phyloP scores from a whole-genome alignment of 2,888 invertebrate genomes.

The Pandemis cinnamomeana region DNA sequence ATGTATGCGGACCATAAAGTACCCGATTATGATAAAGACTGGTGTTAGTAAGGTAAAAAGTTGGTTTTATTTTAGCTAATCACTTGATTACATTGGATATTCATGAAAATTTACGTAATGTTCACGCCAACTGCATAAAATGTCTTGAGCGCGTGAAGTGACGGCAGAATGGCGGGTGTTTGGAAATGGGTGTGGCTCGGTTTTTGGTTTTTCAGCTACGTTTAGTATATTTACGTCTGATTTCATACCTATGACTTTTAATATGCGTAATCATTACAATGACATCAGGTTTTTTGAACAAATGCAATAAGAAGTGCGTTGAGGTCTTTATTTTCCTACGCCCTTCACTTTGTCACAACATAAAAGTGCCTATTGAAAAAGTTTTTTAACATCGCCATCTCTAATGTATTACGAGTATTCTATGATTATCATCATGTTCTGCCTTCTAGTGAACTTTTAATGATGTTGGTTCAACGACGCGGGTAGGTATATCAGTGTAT shows the following conservation, averaged over 20 bases:
- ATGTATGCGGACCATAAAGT: neutral
- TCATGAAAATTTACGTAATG: neutral
- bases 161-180: neutral
- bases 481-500: too few relatives aligned
- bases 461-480: too few relatives aligned
- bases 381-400: too few relatives aligned
- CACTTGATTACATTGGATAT: neutral
- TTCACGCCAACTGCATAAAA: neutral
- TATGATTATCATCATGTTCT: too few relatives aligned
- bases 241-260: neutral
- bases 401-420: too few relatives aligned
- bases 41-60: neutral
- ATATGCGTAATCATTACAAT: neutral
- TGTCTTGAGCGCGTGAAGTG: neutral
- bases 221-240: neutral
- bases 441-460: too few relatives aligned
- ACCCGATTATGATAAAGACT: slow-evolving; percentile 7
- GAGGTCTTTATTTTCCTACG: too few relatives aligned
- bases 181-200: neutral
- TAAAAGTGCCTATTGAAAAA: too few relatives aligned
- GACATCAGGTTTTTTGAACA: neutral
- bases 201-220: neutral
- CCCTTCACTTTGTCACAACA: too few relatives aligned
- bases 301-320: too few relatives aligned
- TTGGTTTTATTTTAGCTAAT: neutral